Percentiles rank a stretch among this genome's conserved stretches.
Conservation (phyloP, 2,888 invertebrate species). For the Thelaira solivaga region DNA sequence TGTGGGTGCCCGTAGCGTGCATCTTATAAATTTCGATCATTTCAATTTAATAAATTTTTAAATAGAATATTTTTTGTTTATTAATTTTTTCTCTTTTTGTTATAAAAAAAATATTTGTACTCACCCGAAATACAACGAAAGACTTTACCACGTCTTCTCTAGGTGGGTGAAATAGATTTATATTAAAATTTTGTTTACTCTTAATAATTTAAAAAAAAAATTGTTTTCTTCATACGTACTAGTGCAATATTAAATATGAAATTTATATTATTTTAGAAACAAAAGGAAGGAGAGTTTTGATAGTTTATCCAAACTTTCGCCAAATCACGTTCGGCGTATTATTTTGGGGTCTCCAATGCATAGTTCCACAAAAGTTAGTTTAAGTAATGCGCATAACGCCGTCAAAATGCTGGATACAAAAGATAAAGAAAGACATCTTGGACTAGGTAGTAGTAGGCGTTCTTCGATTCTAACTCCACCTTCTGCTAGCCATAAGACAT, state of each 20-base stretch:
- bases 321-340: slow-evolving; percentile 70
- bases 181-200: not conserved
- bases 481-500: slow-evolving; percentile 39
- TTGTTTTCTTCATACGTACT: too few relatives aligned
- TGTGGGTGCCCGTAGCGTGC: slow-evolving; percentile 4
- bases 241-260: too few relatives aligned
- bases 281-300: slow-evolving; percentile 69
- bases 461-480: slow-evolving; percentile 52
- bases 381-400: slow-evolving; percentile 17
- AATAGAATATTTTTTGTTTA: slow-evolving; percentile 7
- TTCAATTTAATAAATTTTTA: not conserved
- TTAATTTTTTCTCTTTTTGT: slow-evolving; percentile 25
- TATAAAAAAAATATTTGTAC: slow-evolving; percentile 11
- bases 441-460: slow-evolving; percentile 40
- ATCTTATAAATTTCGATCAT: not conserved
- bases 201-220: too few relatives aligned
- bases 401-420: slow-evolving; percentile 39
- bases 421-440: slow-evolving; percentile 50
- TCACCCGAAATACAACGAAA: slow-evolving; percentile 59
- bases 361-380: slow-evolving; percentile 57
- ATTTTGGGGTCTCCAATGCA: slow-evolving; percentile 71
- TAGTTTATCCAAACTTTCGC: slow-evolving; percentile 70
- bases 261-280: slow-evolving; percentile 62
- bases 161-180: slow-evolving; percentile 40
- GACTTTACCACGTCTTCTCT: slow-evolving; percentile 50